phyloP scores from a whole-genome alignment of 37 sponge, comb jelly and placozoan genomes.

The Ephydatia muelleri region DNA sequence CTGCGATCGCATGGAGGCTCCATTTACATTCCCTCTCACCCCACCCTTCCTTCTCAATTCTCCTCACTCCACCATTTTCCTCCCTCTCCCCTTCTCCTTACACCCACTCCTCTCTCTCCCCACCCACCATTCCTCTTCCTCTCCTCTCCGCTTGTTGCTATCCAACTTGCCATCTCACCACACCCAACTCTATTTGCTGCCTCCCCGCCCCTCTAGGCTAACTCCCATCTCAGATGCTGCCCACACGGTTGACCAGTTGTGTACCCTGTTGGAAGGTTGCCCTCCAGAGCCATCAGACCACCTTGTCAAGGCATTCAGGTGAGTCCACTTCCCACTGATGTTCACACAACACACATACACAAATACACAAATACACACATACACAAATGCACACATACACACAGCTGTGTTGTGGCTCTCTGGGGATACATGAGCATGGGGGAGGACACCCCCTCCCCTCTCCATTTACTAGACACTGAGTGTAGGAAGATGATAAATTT shows the following conservation, averaged over 20 bases:
- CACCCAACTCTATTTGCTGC: too few relatives aligned
- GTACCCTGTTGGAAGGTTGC: conserved; percentile 43
- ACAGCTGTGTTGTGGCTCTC: too few relatives aligned
- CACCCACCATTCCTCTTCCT: conserved; percentile 1
- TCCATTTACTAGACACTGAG: too few relatives aligned
- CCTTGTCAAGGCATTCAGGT: conserved; percentile 49
- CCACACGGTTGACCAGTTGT: conserved; percentile 73
- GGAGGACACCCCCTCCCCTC: too few relatives aligned
- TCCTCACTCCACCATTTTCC: background rate
- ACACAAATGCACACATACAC: too few relatives aligned
- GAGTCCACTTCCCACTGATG: background rate
- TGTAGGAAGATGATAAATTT: too few relatives aligned
- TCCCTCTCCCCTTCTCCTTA: background rate
- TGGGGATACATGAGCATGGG: too few relatives aligned
- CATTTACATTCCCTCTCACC: background rate
- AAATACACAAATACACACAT: too few relatives aligned
- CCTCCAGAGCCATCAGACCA: conserved; percentile 45
- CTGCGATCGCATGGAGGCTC: background rate
- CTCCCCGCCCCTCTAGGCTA: conserved; percentile 4
- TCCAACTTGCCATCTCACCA: background rate
- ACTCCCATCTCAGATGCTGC: conserved; percentile 88
- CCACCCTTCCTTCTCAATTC: background rate
- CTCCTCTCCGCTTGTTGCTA: too few relatives aligned
- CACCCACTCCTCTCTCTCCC: background rate
- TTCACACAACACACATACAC: too few relatives aligned